phyloP scores from a whole-genome alignment of 1,140 invertebrate genomes.

The Neuroterus valhalla region DNA sequence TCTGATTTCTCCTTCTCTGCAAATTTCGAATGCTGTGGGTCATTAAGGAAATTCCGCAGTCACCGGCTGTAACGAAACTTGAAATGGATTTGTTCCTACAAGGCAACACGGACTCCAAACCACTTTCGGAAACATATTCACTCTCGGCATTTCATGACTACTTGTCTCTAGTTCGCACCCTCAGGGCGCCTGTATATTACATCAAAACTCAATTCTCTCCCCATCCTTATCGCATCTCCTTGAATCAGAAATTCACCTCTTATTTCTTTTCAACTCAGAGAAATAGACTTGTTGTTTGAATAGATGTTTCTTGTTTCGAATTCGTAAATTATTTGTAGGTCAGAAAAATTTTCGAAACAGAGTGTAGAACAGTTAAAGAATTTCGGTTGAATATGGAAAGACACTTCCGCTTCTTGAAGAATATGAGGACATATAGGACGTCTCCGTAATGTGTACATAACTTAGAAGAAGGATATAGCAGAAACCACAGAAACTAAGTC shows the following conservation, averaged over 20 bases:
- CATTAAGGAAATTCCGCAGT: slow-evolving; percentile 60
- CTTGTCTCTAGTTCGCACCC: slow-evolving; percentile 36
- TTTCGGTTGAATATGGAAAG: no score
- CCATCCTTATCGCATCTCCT: slow-evolving; percentile 22
- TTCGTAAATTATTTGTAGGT: no score
- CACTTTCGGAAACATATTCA: slow-evolving; percentile 59
- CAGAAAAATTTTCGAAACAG: no score
- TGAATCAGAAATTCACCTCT: slow-evolving; percentile 6
- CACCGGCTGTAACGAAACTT: slow-evolving; percentile 56
- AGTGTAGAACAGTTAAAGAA: no score
- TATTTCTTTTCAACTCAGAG: not conserved
- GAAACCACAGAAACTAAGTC: no score
- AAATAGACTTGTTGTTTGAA: not conserved
- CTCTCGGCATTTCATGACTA: slow-evolving; percentile 47
- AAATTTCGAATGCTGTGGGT: slow-evolving; percentile 44
- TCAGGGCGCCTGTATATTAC: not conserved
- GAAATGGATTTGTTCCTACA: slow-evolving; percentile 62
- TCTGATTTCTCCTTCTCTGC: slow-evolving; percentile 7
- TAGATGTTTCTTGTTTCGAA: not conserved
- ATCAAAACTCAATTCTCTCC: slow-evolving; percentile 43
- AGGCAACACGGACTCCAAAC: slow-evolving; percentile 55
- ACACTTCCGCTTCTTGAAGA: no score
- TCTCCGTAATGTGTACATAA: no score
- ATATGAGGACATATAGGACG: no score
- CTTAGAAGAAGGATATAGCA: no score